Percentiles rank a stretch among this genome's conserved stretches.
Conservation (phyloP, 2,888 invertebrate genomes). For the Diarsia rubi region DNA sequence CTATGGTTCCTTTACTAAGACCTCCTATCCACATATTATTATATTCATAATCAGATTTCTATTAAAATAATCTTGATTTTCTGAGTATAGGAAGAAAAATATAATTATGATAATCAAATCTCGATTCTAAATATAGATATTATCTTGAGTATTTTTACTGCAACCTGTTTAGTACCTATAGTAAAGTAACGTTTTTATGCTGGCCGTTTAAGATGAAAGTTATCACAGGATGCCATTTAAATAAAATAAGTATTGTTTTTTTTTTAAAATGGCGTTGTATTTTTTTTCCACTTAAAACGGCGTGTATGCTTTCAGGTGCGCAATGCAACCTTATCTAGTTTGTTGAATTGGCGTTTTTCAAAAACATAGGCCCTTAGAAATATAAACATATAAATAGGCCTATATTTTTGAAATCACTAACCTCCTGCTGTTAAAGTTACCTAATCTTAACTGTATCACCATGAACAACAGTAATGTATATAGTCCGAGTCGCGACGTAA, state of each 20-base stretch:
- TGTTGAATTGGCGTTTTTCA: background rate
- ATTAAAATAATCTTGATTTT: background rate
- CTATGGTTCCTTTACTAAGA: background rate
- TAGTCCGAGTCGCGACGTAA: constrained; percentile 5
- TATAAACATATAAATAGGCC: no score
- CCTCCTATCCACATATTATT: background rate
- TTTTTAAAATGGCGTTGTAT: constrained; percentile 12
- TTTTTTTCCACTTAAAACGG: constrained; percentile 2
- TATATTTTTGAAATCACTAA: no score
- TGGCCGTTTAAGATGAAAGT: constrained; percentile 18
- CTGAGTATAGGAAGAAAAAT: background rate
- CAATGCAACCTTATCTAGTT: constrained; percentile 16
- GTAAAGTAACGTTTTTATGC: background rate
- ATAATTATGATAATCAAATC: no score
- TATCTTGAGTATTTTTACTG: background rate
- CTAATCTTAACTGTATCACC: background rate
- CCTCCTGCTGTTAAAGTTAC: background rate
- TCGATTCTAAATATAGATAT: background rate
- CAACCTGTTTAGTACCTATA: constrained; percentile 1
- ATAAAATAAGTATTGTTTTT: background rate
- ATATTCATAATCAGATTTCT: background rate
- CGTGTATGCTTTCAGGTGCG: background rate
- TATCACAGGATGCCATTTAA: constrained; percentile 18
- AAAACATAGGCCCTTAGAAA: background rate
- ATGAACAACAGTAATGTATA: background rate